Conservation (phyloP, 2,888 invertebrate genomes). For the Lycaena phlaeas region DNA sequence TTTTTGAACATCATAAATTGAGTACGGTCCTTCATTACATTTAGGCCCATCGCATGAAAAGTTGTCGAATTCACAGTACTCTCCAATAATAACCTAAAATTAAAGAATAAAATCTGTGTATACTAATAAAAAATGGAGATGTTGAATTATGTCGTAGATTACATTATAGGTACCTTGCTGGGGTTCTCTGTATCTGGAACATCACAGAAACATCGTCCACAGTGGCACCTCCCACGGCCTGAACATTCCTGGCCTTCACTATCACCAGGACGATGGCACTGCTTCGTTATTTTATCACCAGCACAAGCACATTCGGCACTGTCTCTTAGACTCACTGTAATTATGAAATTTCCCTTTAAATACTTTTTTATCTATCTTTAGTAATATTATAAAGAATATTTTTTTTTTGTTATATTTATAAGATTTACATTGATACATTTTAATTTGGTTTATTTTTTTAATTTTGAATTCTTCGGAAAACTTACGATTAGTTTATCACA, state of each 20-base stretch:
- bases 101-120: no score
- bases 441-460: no score
- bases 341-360: neutral
- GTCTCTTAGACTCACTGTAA: constrained; percentile 46
- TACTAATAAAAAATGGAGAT: constrained; percentile 9
- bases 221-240: constrained; percentile 48
- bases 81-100: constrained; percentile 49
- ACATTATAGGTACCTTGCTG: constrained; percentile 57
- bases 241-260: constrained; percentile 37
- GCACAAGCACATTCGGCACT: constrained; percentile 51
- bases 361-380: no score
- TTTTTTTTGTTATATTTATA: no score
- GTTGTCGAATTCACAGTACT: constrained; percentile 60
- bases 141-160: neutral
- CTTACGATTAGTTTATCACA: no score
- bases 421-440: no score
- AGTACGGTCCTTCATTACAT: constrained; percentile 60
- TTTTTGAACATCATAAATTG: constrained; percentile 23
- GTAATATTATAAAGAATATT: neutral
- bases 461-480: no score
- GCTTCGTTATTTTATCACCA: constrained; percentile 28
- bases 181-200: constrained; percentile 36
- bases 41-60: constrained; percentile 52
- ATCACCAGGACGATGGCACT: constrained; percentile 38
- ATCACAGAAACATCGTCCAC: constrained; percentile 51